Base-by-base conservation (phyloP, 2,888 invertebrate genomes). In the Xylota segnis region DNA sequence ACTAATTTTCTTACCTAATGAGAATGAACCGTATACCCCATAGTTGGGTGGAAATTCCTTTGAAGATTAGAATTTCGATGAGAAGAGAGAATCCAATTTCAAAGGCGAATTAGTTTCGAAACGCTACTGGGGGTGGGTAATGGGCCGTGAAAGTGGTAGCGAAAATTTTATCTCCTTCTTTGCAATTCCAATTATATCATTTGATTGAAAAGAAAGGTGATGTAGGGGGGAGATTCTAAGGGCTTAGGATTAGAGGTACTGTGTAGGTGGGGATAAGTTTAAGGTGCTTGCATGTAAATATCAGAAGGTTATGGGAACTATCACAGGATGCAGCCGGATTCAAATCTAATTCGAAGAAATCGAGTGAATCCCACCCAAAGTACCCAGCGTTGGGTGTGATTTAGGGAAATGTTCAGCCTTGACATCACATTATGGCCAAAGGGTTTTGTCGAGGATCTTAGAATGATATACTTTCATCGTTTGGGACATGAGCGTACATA, bases 141-240 rank as follows among this genome's bases (percentile, higher is more conserved):
- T 83, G 83, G 59, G 61, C 83, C 83, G 45, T 83, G 83, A 83
- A 83, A 83, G 77, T 83, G 78, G 83, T 68, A 68, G 68, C 66
- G 72, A 58, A 70, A 61, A 65, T 63, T 56, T 32, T 71, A 12
- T 27, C 45, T 70, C 23, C 45, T 70, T 32, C 12, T 65, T 71
- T 70, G 72, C 29, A 45, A 61, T 77, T 78, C 52, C 77, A 77
- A 83, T 83, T 83, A 77, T 77, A 34, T 77, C 66, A 58, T 74
- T n/a, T 72, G 65, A 72, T 72, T 72, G 40, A 54, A 74, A 45
- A 40, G 40, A 14, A 52, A 52, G 27, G 29, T 65, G 37, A 29
- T 23, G 52, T 52, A 23, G 6, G 23, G 18, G 47, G 16, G 45
- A n/a, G n/a, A 14, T 34, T 45, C 2, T n/a, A 58, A 70, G 58